A percentile compares a stretch with the other conserved stretches of the same genome.
phyloP scores from a whole-genome alignment of 1,140 invertebrate genomes.

The Ooceraea biroi region DNA sequence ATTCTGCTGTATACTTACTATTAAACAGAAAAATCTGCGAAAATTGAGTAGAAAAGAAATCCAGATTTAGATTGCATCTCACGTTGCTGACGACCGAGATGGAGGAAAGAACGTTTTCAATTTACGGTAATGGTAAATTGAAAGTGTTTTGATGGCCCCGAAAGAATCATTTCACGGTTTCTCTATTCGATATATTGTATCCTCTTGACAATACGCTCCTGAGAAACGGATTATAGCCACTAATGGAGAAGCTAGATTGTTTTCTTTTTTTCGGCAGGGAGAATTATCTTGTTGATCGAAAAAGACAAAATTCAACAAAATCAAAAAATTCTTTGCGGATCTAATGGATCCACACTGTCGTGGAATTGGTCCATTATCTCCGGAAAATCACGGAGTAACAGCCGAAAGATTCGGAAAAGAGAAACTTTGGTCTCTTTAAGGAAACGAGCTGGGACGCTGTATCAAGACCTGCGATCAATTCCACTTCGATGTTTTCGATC shows the following conservation, averaged over 20 bases:
- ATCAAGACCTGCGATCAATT: constrained; percentile 42
- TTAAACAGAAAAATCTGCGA: too few relatives aligned
- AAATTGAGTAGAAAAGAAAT: too few relatives aligned
- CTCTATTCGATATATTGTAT: constrained; percentile 33
- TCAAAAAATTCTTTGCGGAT: not conserved
- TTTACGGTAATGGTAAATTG: constrained; percentile 34
- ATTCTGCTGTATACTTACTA: too few relatives aligned
- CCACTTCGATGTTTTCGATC: constrained; percentile 49
- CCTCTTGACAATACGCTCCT: constrained; percentile 13
- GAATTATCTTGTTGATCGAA: constrained; percentile 20
- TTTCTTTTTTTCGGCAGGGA: not conserved
- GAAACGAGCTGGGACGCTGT: not conserved
- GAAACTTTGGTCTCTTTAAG: not conserved
- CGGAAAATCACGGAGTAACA: not conserved
- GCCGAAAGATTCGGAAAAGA: constrained; percentile 1
- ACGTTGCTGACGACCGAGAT: not conserved
- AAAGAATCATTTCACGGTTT: constrained; percentile 1
- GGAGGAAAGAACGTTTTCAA: constrained; percentile 26
- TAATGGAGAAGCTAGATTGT: constrained; percentile 36
- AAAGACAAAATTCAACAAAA: not conserved
- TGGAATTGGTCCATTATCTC: constrained; percentile 20
- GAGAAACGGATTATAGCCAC: constrained; percentile 33
- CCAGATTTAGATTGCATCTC: not conserved
- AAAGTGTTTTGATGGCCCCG: constrained; percentile 1
- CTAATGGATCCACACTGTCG: constrained; percentile 12